Conservation (phyloP, 2,797 vertebrate species). For the Kryptolebias ocellatus region DNA sequence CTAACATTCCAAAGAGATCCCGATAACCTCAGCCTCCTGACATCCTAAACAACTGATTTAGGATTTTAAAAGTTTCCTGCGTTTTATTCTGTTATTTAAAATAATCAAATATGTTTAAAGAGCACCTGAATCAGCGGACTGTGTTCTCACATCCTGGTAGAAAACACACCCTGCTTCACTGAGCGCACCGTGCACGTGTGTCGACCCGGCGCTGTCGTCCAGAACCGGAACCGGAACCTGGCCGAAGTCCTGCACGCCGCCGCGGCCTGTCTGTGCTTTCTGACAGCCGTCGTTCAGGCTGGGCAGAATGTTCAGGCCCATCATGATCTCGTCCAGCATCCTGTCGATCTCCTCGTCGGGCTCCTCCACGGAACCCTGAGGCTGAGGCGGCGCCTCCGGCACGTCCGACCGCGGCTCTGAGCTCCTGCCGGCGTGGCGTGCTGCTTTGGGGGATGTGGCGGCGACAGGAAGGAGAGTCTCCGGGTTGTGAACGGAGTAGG, state of each 20-base stretch:
- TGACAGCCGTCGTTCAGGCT: conserved; percentile 36
- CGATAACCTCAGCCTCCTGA: no score
- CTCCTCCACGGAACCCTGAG: conserved; percentile 54
- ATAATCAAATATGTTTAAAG: no score
- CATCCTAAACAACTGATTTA: no score
- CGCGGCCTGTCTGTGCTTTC: conserved; percentile 5
- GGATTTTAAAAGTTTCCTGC: no score
- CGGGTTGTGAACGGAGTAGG: conserved; percentile 3
- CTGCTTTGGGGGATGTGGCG: not conserved
- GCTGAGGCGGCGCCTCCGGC: not conserved
- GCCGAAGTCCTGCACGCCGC: not conserved
- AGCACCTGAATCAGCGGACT: conserved; percentile 33
- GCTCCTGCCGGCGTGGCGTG: not conserved
- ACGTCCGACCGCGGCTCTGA: conserved; percentile 4
- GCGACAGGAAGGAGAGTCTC: not conserved
- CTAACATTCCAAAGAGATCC: no score
- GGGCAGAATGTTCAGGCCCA: conserved; percentile 76
- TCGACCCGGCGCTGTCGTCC: not conserved
- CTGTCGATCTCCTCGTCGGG: conserved; percentile 72
- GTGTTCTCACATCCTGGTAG: conserved; percentile 26
- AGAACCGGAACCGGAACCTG: not conserved
- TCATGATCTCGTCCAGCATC: conserved; percentile 80
- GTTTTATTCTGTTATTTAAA: no score
- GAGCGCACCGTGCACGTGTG: not conserved
- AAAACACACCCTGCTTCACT: not conserved